Conservation (phyloP, 2,113 vertebrate species). For the Lycocorax pyrrhopterus region DNA sequence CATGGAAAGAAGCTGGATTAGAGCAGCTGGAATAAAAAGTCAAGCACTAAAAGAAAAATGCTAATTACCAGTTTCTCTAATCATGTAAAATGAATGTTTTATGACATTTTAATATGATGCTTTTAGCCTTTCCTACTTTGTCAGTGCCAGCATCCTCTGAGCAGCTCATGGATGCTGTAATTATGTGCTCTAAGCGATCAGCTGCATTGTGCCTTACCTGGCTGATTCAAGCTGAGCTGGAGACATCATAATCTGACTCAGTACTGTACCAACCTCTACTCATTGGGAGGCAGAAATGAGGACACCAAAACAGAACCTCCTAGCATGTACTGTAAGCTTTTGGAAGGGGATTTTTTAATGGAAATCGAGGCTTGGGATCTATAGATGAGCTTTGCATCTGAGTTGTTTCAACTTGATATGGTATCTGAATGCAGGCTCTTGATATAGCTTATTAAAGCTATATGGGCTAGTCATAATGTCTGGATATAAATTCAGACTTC, state of each 20-base stretch:
- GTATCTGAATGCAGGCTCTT: background rate
- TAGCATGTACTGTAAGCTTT: background rate
- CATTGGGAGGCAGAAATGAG: background rate
- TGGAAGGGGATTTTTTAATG: background rate
- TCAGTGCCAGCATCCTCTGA: constrained; percentile 41
- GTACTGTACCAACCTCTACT: background rate
- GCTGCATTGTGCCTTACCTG: constrained; percentile 44
- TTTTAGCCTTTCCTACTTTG: constrained; percentile 32
- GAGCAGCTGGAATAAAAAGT: constrained; percentile 27
- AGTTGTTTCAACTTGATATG: background rate
- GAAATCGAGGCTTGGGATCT: background rate
- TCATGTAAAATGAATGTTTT: constrained; percentile 51
- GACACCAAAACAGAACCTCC: background rate
- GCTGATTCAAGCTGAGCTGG: background rate
- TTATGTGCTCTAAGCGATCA: constrained; percentile 2
- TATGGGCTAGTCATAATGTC: background rate
- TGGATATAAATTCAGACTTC: background rate
- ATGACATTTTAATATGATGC: constrained; percentile 54
- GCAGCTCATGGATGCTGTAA: constrained; percentile 36
- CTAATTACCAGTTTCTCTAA: constrained; percentile 17
- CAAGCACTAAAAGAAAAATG: constrained; percentile 44
- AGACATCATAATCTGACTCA: background rate
- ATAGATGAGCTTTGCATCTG: background rate
- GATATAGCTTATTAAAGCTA: background rate
- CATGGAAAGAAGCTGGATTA: background rate